phyloP scores from a whole-genome alignment of 1,140 invertebrate species.

The Luehdorfia chinensis region DNA sequence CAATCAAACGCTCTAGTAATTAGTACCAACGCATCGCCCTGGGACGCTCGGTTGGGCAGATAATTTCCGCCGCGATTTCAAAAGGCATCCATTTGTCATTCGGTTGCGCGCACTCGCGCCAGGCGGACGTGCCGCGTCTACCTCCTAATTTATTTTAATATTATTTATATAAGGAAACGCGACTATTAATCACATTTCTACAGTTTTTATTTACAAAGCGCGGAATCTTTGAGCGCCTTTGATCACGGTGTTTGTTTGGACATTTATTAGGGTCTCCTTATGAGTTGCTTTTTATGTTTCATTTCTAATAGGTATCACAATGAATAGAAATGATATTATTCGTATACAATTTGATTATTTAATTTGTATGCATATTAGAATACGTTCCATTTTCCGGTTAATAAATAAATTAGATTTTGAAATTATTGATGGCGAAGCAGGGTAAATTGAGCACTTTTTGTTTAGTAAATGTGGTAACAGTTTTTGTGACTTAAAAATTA shows the following conservation, averaged over 20 bases:
- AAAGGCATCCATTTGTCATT: slow-evolving; percentile 74
- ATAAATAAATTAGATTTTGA: too few relatives aligned
- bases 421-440: too few relatives aligned
- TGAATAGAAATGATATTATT: too few relatives aligned
- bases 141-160: slow-evolving; percentile 73
- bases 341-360: too few relatives aligned
- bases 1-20: slow-evolving; percentile 73
- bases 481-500: too few relatives aligned
- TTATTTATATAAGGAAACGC: slow-evolving; percentile 74
- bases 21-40: slow-evolving; percentile 65
- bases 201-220: slow-evolving; percentile 68
- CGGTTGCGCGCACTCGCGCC: slow-evolving; percentile 59
- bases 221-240: slow-evolving; percentile 56
- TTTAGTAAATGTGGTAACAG: too few relatives aligned
- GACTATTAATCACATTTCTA: slow-evolving; percentile 72
- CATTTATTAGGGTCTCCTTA: slow-evolving; percentile 43
- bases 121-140: slow-evolving; percentile 59
- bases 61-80: slow-evolving; percentile 74
- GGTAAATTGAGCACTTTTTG: too few relatives aligned
- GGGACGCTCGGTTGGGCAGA: slow-evolving; percentile 69
- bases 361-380: too few relatives aligned
- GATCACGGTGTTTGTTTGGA: slow-evolving; percentile 52
- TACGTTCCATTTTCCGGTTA: too few relatives aligned
- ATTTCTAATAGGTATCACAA: neutral
- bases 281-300: slow-evolving; percentile 17